Conservation (phyloP, 2,888 invertebrate species). For the Marronus borbonicus region DNA sequence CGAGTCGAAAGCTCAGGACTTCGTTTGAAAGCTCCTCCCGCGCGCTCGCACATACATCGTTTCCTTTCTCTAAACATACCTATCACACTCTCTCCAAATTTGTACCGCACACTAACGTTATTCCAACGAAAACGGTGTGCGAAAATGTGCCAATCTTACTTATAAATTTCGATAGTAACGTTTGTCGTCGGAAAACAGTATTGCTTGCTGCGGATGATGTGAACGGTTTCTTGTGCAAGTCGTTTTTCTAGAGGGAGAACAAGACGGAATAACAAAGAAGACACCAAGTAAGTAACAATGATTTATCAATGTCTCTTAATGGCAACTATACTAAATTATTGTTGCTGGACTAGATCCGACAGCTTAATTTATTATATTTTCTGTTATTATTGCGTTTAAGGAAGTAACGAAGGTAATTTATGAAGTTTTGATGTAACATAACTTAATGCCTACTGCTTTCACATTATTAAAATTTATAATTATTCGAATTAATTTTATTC, state of each 20-base stretch:
- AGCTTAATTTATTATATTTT: too few species aligned
- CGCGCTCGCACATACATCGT: constrained; percentile 45
- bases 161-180: constrained; percentile 49
- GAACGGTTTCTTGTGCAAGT: constrained; percentile 36
- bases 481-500: too few species aligned
- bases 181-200: constrained; percentile 32
- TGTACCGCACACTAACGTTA: not conserved
- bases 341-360: too few species aligned
- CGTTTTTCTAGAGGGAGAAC: constrained; percentile 18
- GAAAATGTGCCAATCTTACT: constrained; percentile 61
- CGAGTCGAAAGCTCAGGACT: constrained; percentile 62
- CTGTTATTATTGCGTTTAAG: too few species aligned
- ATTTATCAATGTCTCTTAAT: not conserved
- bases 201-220: constrained; percentile 41
- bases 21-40: constrained; percentile 57
- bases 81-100: not conserved
- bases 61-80: constrained; percentile 52
- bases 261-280: constrained; percentile 41
- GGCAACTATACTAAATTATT: too few species aligned
- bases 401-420: too few species aligned
- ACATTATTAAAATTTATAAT: too few species aligned
- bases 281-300: constrained; percentile 13
- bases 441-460: too few species aligned
- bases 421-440: too few species aligned
- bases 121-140: constrained; percentile 45